Conservation (phyloP, 64 coral and sea anemone species). For the Actinia equina region DNA sequence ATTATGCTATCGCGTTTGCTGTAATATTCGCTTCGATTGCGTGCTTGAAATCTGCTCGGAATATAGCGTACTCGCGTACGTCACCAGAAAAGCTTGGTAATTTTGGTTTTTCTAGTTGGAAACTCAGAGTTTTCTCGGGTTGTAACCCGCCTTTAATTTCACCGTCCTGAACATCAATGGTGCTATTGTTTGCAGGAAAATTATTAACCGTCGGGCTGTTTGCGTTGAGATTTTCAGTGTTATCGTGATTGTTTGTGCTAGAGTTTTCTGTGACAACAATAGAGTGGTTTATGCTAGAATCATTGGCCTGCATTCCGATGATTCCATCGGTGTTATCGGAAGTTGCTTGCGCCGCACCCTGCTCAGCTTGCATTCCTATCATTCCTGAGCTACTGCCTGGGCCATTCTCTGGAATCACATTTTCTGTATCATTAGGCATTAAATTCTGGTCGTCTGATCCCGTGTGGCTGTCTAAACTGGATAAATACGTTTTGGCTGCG, state of each 20-base stretch:
- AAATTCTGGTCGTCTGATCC: not conserved
- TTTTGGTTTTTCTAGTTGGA: conserved; percentile 34
- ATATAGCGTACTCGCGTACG: conserved; percentile 24
- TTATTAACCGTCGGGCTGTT: not conserved
- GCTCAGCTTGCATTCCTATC: not conserved
- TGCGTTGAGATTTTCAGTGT: not conserved
- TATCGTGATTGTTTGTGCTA: not conserved
- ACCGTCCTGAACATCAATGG: no score
- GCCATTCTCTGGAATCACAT: not conserved
- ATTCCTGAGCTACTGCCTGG: not conserved
- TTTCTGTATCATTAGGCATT: not conserved
- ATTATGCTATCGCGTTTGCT: conserved; percentile 19
- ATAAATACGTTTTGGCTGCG: not conserved
- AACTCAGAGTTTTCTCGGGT: conserved; percentile 20
- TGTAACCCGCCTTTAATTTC: not conserved
- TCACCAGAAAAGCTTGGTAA: conserved; percentile 6
- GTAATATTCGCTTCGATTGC: conserved; percentile 16
- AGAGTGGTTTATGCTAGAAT: not conserved
- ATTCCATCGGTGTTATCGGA: not conserved
- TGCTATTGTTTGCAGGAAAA: no score
- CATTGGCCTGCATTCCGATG: not conserved
- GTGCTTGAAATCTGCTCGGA: conserved; percentile 26
- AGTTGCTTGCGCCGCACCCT: not conserved
- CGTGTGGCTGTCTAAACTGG: not conserved
- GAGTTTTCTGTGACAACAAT: no score